Base-by-base conservation (phyloP, 2,797 vertebrate species). In the Melanotaenia boesemani region DNA sequence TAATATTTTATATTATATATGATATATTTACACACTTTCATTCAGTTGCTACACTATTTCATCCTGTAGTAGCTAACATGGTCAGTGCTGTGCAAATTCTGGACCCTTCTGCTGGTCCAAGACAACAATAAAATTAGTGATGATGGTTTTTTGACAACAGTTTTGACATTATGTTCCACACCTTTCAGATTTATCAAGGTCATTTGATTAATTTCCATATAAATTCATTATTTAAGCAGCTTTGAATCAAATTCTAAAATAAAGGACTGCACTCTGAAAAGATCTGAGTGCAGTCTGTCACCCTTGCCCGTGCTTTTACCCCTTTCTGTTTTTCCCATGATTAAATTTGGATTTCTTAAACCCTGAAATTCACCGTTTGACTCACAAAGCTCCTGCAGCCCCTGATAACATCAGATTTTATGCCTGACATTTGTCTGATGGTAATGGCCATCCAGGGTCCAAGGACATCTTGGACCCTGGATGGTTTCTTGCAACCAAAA, bases 391-490 rank as follows among this genome's bases (percentile, higher is more conserved):
- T 15, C 22, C 63, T 67, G 41, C 46, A 37, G 12, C 24, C 34
- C 11, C 15, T 56, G 22, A 12, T 55, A 30, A 36, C 55, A 50
- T 78, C 60, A 56, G 18, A 78, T 65, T 48, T 60, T 16, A 26
- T 60, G 48, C 26, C 32, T 58, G 32, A 71, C 64, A 60, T 62
- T 54, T 20, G 22, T 76, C 60, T 78, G 58, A 64, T 37, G 60
- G 56, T 69, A 63, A 77, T 73, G 58, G 28, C 20, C 62, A 61
- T 65, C 22, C 8, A 50, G 24, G 41, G 60, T 58, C 48, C 37
- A 58, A 67, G 12, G 56, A 10, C 20, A 1, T 61, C 69, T 20
- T 36, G 54, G 64, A 59, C n/a, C 28, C 57, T 30, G 28, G 28
- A 30, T 30, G 28, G 28, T 30, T 30, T 30, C 28, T 30, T 61